Conservation (phyloP, 2,113 vertebrate species). For the Dipodomys stephensi region DNA sequence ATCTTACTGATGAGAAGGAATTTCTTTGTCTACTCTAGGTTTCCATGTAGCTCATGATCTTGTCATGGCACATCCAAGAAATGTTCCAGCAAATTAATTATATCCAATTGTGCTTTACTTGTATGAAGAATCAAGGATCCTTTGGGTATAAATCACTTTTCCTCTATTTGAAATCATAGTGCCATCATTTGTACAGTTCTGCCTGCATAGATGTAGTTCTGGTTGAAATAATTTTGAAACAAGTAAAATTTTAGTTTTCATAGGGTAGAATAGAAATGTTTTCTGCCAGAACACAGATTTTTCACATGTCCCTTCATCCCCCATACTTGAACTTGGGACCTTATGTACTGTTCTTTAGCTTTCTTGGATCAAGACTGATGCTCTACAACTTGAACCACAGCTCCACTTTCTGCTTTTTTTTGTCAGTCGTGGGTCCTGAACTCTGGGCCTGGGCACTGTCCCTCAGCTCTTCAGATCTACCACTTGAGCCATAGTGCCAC, state of each 20-base stretch:
- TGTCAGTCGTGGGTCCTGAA: too few species aligned
- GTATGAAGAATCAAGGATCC: not conserved
- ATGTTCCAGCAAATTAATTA: not conserved
- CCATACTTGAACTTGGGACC: too few species aligned
- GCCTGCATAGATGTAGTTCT: not conserved
- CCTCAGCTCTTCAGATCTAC: too few species aligned
- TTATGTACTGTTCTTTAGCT: too few species aligned
- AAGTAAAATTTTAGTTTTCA: constrained; percentile 39
- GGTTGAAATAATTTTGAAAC: not conserved
- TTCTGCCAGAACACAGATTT: not conserved
- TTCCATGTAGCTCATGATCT: not conserved
- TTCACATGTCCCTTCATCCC: not conserved
- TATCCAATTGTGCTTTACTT: not conserved
- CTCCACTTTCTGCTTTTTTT: too few species aligned
- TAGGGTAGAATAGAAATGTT: not conserved
- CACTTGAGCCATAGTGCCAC: too few species aligned
- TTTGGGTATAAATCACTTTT: constrained; percentile 17
- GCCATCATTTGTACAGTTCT: not conserved
- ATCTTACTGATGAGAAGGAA: constrained; percentile 49
- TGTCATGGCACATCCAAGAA: not conserved
- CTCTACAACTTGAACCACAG: too few species aligned
- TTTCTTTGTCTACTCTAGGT: not conserved
- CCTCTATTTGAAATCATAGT: not conserved
- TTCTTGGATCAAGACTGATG: too few species aligned
- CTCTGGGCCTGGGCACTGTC: too few species aligned